Evolutionary conservation across 1,140 invertebrate genomes (phyloP).

Genomic region (Phortica variegata): DNA sequence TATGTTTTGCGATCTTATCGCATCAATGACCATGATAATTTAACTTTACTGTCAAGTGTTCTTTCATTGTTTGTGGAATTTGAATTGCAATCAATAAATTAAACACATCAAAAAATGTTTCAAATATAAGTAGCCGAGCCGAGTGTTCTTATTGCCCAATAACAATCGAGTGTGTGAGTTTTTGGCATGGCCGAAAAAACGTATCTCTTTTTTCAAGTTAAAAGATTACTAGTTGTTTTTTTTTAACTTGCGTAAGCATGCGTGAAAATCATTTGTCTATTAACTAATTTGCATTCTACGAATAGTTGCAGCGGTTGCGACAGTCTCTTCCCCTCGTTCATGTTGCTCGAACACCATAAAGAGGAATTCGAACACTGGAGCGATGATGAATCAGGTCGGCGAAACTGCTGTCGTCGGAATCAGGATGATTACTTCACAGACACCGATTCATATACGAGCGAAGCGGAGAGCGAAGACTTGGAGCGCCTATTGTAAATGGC

Average conservation of each 20-base stretch:
- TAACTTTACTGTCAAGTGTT: too few species aligned
- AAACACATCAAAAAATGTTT: too few species aligned
- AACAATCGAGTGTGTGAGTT: too few species aligned
- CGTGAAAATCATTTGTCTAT: background rate
- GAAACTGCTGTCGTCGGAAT: slow-evolving; percentile 32
- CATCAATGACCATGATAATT: too few species aligned
- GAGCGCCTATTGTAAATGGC: slow-evolving; percentile 58
- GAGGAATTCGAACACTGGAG: slow-evolving; percentile 77
- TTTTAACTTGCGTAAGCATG: background rate
- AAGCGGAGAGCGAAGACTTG: slow-evolving; percentile 57
- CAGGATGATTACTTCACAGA: slow-evolving; percentile 55
- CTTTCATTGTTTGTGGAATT: too few species aligned
- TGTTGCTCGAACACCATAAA: slow-evolving; percentile 74
- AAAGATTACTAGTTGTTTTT: background rate
- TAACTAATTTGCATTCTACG: background rate
- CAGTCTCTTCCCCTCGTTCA: slow-evolving; percentile 70
- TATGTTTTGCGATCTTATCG: too few species aligned
- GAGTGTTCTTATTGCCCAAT: too few species aligned
- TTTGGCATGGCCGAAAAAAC: too few species aligned
- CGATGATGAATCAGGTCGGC: slow-evolving; percentile 57
- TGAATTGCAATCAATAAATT: too few species aligned
- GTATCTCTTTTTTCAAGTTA: background rate
- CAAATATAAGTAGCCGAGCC: too few species aligned
- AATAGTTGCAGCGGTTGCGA: slow-evolving; percentile 71
- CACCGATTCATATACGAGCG: slow-evolving; percentile 57